These are phyloP conservation scores for Meloidogyne chitwoodi DNA, from an alignment of 1,140 invertebrate species.

Conservation along the genomic window DNA sequence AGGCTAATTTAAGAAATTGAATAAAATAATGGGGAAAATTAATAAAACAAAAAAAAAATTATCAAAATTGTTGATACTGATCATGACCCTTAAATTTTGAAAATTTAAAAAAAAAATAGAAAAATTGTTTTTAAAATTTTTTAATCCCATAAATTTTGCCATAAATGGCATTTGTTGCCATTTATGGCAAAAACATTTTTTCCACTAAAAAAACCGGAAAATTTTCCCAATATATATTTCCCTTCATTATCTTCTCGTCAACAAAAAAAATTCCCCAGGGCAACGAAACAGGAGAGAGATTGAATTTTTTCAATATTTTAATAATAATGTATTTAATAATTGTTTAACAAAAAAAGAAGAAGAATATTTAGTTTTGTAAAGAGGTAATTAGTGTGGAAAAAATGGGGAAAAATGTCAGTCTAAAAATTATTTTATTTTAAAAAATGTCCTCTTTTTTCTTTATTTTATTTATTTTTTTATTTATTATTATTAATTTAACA, in stretches of 20 bases:
- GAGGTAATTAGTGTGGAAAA: background rate
- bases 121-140: too few species aligned
- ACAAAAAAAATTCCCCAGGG: background rate
- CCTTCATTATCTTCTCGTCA: background rate
- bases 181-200: too few species aligned
- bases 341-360: background rate
- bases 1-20: too few species aligned
- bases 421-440: background rate
- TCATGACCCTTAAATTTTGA: too few species aligned
- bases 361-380: background rate
- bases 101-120: too few species aligned
- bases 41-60: too few species aligned
- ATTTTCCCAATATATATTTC: background rate
- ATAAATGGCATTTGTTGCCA: too few species aligned
- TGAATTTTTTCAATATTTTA: too few species aligned
- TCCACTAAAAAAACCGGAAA: background rate
- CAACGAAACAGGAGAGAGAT: background rate
- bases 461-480: background rate
- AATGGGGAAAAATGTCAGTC: background rate
- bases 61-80: too few species aligned
- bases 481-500: background rate
- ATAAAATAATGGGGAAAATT: too few species aligned
- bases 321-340: background rate
- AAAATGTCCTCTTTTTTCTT: background rate
- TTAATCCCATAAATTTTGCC: too few species aligned